Evolutionary conservation across 2,113 vertebrate genomes (phyloP), one percentile per base, ranked within the genome.

Genomic region (Oryzias curvinotus): DNA sequence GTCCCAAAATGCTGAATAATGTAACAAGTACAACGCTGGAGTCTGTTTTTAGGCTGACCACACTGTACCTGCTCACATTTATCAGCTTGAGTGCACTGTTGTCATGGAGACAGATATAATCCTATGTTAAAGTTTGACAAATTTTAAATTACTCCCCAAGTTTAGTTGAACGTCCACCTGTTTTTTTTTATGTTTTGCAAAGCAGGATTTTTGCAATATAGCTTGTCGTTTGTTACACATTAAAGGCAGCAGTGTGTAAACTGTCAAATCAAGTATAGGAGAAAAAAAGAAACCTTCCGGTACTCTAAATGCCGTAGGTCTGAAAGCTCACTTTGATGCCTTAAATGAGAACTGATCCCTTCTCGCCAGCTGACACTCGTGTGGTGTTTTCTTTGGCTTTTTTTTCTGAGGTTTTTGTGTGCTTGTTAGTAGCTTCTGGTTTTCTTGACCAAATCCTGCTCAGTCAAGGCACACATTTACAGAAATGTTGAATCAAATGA

Each of bases 321-420:
- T 65, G 8, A 66, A 54, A 43, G 28, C 65, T 55, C 44, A 48
- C 45, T 67, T 75, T 48, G 67, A 75, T 73, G 87, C 87, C 85
- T 84, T 87, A 87, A 75, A 63, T 58, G 19, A 74, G 16, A 52
- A 57, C 30, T 36, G 18, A 48, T 65, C 26, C 56, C 54, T 45
- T 49, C 51, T 72, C 65, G 57, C 26, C 42, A 19, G 36, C 12
- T 15, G 47, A 17, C 13, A 54, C 17, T 54, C 44, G 8, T 57
- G 7, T 25, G 57, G 26, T 52, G 10, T 7, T 7, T 61, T 26
- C 45, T 55, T 45, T 52, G 48, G 15, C 48, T 62, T 13, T 46
- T 13, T 46, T 58, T 3, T 56, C 52, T 15, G 44, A 44, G 21
- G 56, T 62, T 44, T 57, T 25, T 59, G 41, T 44, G 30, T 16